Percentiles rank a stretch among this genome's conserved stretches.
These are phyloP conservation scores for Vandiemenella viatica DNA, from an alignment of 2,888 invertebrate species.

Conservation along the genomic window DNA sequence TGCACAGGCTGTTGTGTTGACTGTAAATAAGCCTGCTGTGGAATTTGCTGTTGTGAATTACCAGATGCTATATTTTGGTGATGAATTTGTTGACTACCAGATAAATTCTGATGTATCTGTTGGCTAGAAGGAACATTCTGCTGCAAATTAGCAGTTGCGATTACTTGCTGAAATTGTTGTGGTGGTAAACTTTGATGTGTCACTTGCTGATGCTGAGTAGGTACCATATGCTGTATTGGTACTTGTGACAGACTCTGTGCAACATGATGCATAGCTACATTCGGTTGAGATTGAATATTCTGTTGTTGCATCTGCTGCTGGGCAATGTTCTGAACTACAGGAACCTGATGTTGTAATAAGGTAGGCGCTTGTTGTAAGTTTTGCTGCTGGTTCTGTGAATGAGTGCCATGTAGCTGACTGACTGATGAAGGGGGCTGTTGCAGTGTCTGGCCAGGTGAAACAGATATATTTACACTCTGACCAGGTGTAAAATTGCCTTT, in stretches of 20 bases:
- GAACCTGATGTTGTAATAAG: too few species aligned
- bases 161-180: slow-evolving; percentile 24
- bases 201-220: slow-evolving; percentile 13
- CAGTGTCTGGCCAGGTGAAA: slow-evolving; percentile 24
- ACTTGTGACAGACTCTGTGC: slow-evolving; percentile 19
- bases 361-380: too few species aligned
- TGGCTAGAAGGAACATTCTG: slow-evolving; percentile 25
- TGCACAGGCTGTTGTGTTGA: slow-evolving; percentile 25
- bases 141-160: slow-evolving; percentile 24
- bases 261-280: not conserved
- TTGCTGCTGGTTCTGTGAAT: slow-evolving; percentile 15
- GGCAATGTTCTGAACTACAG: too few species aligned
- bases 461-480: slow-evolving; percentile 17
- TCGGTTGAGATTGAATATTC: not conserved
- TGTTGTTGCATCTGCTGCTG: slow-evolving; percentile 6
- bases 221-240: slow-evolving; percentile 11
- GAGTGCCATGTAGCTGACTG: slow-evolving; percentile 18
- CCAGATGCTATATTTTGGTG: too few species aligned
- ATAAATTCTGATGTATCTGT: slow-evolving; percentile 28
- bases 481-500: slow-evolving; percentile 12
- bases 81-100: too few species aligned
- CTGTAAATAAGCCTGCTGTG: slow-evolving; percentile 27
- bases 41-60: slow-evolving; percentile 35
- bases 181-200: slow-evolving; percentile 23
- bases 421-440: slow-evolving; percentile 18